phyloP scores from a whole-genome alignment of 2,888 invertebrate species.

The Cactoblastis cactorum region DNA sequence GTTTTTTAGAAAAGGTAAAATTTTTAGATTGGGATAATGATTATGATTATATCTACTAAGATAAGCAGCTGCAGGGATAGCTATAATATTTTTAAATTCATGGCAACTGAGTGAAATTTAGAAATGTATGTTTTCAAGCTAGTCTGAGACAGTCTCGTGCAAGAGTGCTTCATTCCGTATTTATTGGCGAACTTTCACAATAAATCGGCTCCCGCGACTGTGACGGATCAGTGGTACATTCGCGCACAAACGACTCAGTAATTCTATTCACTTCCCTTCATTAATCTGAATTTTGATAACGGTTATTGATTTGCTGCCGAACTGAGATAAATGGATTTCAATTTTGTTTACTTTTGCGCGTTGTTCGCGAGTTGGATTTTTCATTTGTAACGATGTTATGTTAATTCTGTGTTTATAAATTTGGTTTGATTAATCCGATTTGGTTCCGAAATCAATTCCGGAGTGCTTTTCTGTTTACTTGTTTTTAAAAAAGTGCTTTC shows the following conservation, averaged over 20 bases:
- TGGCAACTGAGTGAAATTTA: not conserved
- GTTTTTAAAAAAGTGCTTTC: not conserved
- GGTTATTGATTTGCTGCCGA: constrained; percentile 8
- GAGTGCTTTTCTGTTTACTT: not conserved
- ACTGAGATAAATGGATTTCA: constrained; percentile 6
- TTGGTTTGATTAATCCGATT: not conserved
- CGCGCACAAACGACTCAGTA: constrained; percentile 9
- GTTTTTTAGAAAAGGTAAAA: too few species aligned
- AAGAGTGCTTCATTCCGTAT: constrained; percentile 24
- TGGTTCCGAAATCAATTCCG: not conserved
- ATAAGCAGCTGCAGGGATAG: too few species aligned
- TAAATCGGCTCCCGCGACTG: constrained; percentile 29
- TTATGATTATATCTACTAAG: too few species aligned
- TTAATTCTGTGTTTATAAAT: not conserved
- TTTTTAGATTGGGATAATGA: too few species aligned
- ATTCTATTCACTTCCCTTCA: constrained; percentile 10
- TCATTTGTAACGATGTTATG: constrained; percentile 3
- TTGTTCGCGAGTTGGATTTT: not conserved
- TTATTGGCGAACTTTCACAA: constrained; percentile 28
- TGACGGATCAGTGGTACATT: constrained; percentile 25
- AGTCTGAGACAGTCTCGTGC: constrained; percentile 17
- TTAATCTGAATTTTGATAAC: constrained; percentile 9
- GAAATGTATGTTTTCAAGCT: not conserved
- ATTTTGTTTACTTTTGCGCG: not conserved
- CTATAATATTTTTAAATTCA: too few species aligned